Evolutionary conservation across 2,888 invertebrate genomes (phyloP).

Genomic region (Cheilosia vernalis): DNA sequence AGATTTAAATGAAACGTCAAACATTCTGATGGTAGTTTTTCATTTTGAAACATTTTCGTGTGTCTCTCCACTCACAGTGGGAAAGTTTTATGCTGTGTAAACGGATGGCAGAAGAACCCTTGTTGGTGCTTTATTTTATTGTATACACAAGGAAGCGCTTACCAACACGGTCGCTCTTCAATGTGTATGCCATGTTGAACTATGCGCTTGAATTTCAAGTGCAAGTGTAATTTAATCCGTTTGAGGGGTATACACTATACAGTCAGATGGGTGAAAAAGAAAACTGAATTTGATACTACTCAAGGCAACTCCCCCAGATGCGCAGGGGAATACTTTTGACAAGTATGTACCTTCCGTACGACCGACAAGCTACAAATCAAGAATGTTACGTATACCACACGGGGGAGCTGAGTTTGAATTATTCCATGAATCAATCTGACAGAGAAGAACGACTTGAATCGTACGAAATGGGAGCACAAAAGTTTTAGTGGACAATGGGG

Average conservation of each 20-base stretch:
- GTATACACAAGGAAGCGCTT: slow-evolving; percentile 9
- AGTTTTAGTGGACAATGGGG: no score
- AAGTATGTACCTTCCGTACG: not conserved
- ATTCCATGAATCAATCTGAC: no score
- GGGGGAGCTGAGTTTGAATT: no score
- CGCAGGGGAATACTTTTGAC: slow-evolving; percentile 9
- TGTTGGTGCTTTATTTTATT: slow-evolving; percentile 42
- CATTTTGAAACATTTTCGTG: slow-evolving; percentile 18
- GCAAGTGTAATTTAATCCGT: slow-evolving; percentile 58
- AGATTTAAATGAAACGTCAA: slow-evolving; percentile 21
- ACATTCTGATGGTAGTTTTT: slow-evolving; percentile 31
- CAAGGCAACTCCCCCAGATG: slow-evolving; percentile 42
- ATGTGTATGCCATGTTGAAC: slow-evolving; percentile 38
- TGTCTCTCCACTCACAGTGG: slow-evolving; percentile 13
- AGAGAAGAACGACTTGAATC: no score
- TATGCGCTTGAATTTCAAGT: slow-evolving; percentile 50
- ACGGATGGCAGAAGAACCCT: slow-evolving; percentile 33
- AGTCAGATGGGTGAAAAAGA: slow-evolving; percentile 6
- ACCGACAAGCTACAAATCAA: no score
- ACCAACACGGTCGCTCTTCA: slow-evolving; percentile 7
- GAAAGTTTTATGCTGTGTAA: slow-evolving; percentile 12
- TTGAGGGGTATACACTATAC: no score
- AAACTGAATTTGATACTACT: slow-evolving; percentile 58
- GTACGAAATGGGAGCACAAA: no score
- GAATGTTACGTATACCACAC: no score